Percentiles rank a stretch among this genome's conserved stretches.
Conservation (phyloP, 2,888 invertebrate species). For the Fragum sueziense region DNA sequence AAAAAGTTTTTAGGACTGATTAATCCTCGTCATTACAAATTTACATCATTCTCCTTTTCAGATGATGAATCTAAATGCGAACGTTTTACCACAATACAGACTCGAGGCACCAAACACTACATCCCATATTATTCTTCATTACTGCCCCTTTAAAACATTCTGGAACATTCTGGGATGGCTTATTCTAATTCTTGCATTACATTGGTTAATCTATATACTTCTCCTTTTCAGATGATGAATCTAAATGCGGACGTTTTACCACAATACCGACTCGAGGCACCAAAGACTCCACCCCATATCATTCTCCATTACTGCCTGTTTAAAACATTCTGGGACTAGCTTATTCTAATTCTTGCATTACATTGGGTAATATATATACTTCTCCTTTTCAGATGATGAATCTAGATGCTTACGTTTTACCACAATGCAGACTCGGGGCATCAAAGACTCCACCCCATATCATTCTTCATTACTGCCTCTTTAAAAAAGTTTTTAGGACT, state of each 20-base stretch:
- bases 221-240: slow-evolving; percentile 96
- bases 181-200: too few relatives aligned
- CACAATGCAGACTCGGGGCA: slow-evolving; percentile 91
- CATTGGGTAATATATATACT: too few relatives aligned
- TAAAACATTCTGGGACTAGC: slow-evolving; percentile 99
- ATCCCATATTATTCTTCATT: slow-evolving; percentile 99
- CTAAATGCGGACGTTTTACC: slow-evolving; percentile 96
- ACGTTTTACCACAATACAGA: slow-evolving; percentile 88
- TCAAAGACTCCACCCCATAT: slow-evolving; percentile 99
- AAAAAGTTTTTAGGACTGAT: slow-evolving; percentile 95
- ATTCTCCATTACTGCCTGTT: slow-evolving; percentile 99
- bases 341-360: slow-evolving; percentile 99
- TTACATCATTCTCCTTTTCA: too few relatives aligned
- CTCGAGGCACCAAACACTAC: slow-evolving; percentile 99
- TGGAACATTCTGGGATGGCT: slow-evolving; percentile 99
- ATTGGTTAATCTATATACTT: too few relatives aligned
- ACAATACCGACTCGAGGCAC: slow-evolving; percentile 92
- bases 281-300: slow-evolving; percentile 99
- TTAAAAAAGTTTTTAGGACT: slow-evolving; percentile 98
- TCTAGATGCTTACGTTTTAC: slow-evolving; percentile 97
- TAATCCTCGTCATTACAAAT: too few relatives aligned
- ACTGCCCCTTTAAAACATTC: slow-evolving; percentile 98
- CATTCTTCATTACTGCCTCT: slow-evolving; percentile 99
- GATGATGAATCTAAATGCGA: slow-evolving; percentile 99
- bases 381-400: slow-evolving; percentile 99